Base-by-base conservation (phyloP, 2,113 vertebrate genomes). In the Glaucidium brasilianum region DNA sequence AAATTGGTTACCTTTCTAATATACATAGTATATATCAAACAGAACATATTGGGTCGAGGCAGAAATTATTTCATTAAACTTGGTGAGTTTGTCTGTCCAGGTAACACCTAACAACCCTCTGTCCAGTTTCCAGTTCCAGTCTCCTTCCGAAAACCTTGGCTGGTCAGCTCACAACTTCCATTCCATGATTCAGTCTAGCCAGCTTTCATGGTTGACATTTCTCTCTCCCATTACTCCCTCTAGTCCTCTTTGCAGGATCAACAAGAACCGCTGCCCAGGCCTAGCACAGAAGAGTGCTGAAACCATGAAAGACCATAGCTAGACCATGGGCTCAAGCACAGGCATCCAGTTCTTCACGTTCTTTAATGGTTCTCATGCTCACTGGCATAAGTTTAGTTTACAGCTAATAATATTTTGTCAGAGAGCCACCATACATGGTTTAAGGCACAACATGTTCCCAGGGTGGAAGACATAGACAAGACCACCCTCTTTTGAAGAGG, bases 321-420 rank as follows among this genome's bases (percentile, higher is more conserved):
- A 69, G 50, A 25, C 15, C 14, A 17, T 20, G 34, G 41, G 41
- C 23, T 85, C 32, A 26, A 19, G 19, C 32, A 34, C 17, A 30
- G 25, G 9, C 21, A 32, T 69, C 10, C 12, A 30, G 4, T 49
- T 53, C 39, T 55, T 68, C 18, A 27, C 20, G 26, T 23, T 41
- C 15, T 72, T 73, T 55, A 43, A 45, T 3, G 3, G 9, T 55
- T 77, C 1, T 0, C 25, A 45, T 1, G 1, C 18, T 91, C 25
- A 10, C 6, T 50, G 32, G 27, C 10, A 8, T 32, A 76, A 30
- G 17, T 62, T 77, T 59, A 52, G 18, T 22, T 78, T 39, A 60
- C 39, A 69, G 6, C 7, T 50, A 88, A 8, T n/a, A 64, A 20
- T 18, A 66, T 56, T 71, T 75, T 74, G 1, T 83, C 52, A 66